Conservation (phyloP, 2,113 vertebrate species). For the Orcinus orca region DNA sequence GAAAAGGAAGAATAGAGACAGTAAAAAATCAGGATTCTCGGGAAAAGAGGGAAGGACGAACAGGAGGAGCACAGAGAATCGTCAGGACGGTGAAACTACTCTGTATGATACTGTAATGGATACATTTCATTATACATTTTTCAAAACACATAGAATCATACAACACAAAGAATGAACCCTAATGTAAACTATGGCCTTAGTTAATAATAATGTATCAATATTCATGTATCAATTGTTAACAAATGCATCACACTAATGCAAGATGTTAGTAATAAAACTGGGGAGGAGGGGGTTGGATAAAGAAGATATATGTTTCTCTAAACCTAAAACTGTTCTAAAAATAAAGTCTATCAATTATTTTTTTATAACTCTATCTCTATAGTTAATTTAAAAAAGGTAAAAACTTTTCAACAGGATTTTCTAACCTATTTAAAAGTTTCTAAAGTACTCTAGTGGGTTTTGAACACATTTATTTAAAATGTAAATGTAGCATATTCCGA, state of each 20-base stretch:
- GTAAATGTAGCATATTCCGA: background rate
- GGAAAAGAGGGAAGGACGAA: no score
- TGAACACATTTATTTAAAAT: background rate
- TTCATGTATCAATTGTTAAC: background rate
- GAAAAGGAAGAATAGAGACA: no score
- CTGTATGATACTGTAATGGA: no score
- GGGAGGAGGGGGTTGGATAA: no score
- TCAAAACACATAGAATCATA: background rate
- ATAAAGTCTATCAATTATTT: no score
- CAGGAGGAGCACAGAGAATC: no score
- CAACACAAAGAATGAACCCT: background rate
- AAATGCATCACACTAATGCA: background rate
- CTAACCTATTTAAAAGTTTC: background rate
- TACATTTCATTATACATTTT: background rate
- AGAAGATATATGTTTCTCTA: no score
- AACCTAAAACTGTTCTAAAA: background rate
- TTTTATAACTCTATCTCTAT: no score
- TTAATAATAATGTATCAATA: background rate
- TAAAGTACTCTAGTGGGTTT: background rate
- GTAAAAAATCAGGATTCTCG: no score
- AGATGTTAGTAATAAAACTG: background rate
- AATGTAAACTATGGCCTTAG: background rate
- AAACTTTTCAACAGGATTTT: background rate
- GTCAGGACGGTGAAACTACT: no score
- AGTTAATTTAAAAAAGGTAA: background rate